phyloP scores from a whole-genome alignment of 2,797 vertebrate species.

The Poeciliopsis gracilis region DNA sequence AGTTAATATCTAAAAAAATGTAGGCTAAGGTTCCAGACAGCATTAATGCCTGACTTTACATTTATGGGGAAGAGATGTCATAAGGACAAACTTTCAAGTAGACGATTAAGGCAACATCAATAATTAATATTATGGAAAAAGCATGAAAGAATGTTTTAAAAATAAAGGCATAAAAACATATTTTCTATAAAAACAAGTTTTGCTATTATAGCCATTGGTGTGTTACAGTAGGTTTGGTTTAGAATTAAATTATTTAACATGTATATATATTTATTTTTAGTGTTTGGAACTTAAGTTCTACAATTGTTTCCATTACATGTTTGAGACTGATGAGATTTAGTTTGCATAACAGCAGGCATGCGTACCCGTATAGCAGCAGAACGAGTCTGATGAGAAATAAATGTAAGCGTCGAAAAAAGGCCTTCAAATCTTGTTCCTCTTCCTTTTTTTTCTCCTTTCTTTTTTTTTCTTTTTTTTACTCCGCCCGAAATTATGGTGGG shows the following conservation, averaged over 20 bases:
- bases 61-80: neutral
- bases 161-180: neutral
- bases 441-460: neutral
- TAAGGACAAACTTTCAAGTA: neutral
- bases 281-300: neutral
- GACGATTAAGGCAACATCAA: neutral
- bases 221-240: neutral
- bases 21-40: neutral
- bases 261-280: neutral
- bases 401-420: conserved; percentile 20
- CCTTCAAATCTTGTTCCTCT: neutral
- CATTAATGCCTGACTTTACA: neutral
- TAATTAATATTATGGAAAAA: neutral
- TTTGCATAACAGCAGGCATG: conserved; percentile 22
- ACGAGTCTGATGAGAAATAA: conserved; percentile 39
- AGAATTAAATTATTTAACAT: neutral
- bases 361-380: conserved; percentile 10
- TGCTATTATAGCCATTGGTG: neutral
- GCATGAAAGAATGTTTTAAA: neutral
- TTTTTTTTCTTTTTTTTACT: conserved; percentile 49
- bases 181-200: neutral
- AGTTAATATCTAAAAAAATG: neutral
- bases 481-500: conserved; percentile 67
- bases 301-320: neutral
- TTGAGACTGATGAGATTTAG: neutral